A percentile compares a stretch with the other conserved stretches of the same genome.
These are phyloP conservation scores for Beaufortia kweichowensis DNA, from an alignment of 2,113 vertebrate genomes.

Conservation along the genomic window DNA sequence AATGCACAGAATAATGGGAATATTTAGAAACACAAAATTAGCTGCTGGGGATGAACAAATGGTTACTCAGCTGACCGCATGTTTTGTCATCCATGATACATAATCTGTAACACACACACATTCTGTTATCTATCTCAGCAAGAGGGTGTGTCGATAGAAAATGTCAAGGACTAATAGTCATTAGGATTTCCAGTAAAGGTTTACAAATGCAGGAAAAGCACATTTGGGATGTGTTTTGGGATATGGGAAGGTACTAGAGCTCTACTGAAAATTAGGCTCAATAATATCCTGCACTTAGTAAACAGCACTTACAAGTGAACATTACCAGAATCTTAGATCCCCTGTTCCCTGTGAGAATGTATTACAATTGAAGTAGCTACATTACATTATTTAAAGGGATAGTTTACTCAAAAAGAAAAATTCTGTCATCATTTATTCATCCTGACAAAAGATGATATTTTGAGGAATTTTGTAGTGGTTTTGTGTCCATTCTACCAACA, in stretches of 20 bases:
- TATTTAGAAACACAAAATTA: background rate
- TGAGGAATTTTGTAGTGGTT: background rate
- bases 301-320: background rate
- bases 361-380: no score
- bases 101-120: background rate
- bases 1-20: background rate
- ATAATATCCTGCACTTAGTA: background rate
- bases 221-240: background rate
- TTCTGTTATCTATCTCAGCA: slow-evolving; percentile 11
- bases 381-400: no score
- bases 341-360: background rate
- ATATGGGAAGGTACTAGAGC: background rate
- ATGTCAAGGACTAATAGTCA: background rate
- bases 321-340: background rate
- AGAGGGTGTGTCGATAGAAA: slow-evolving; percentile 4
- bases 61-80: background rate
- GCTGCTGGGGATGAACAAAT: background rate
- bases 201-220: background rate
- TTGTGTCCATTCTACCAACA: background rate
- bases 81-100: slow-evolving; percentile 3
- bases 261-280: background rate
- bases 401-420: no score
- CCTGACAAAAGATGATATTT: no score
- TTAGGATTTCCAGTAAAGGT: background rate
- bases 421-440: no score